Conservation (phyloP, 1,140 invertebrate species). For the Pseudomyrmex pallidus region DNA sequence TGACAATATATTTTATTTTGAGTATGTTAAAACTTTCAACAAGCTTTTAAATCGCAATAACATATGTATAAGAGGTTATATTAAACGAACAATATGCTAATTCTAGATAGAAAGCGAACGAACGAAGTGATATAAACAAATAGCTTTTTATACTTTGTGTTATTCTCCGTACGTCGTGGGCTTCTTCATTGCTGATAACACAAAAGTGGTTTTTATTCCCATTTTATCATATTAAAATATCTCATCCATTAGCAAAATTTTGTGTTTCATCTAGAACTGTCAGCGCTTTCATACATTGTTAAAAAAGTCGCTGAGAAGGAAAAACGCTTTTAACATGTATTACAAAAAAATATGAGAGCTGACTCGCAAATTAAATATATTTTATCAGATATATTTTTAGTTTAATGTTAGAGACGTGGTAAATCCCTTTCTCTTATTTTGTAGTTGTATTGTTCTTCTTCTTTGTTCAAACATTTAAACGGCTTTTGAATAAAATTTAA, state of each 20-base stretch:
- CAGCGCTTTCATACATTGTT: constrained; percentile 17
- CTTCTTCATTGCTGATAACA: constrained; percentile 8
- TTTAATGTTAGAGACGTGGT: neutral
- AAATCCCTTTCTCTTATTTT: no score
- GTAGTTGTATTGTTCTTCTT: neutral
- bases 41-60: no score
- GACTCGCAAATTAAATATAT: constrained; percentile 1
- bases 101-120: neutral
- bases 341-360: neutral
- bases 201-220: neutral
- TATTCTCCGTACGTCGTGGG: neutral
- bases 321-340: neutral
- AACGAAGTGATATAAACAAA: neutral
- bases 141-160: neutral
- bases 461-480: neutral
- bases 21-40: neutral
- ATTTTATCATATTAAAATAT: constrained; percentile 32
- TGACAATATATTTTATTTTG: neutral
- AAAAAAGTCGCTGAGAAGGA: neutral
- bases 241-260: constrained; percentile 23
- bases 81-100: neutral
- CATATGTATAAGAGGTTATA: neutral
- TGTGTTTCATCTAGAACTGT: constrained; percentile 23
- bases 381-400: neutral
- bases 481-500: neutral